Evolutionary conservation across 2,113 vertebrate species (phyloP), one percentile per base, ranked within the genome.

Genomic region (Pteropus alecto): DNA sequence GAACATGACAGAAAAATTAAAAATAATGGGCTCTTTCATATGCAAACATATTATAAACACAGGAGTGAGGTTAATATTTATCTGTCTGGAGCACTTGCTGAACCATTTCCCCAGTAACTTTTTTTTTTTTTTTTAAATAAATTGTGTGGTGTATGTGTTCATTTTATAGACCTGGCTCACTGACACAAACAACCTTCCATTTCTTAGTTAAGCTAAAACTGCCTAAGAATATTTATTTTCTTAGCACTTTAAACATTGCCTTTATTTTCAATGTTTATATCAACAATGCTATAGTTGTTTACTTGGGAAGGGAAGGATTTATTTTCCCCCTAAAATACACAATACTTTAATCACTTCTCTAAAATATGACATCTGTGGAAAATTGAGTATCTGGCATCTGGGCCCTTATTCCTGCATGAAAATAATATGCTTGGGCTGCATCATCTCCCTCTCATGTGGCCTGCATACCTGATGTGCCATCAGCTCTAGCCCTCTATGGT

Each of bases 171-270:
- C 35, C 26, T 48, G 30, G 46, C 61, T 92, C 24, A 58, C 51
- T 78, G 43, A 70, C 19, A n/a, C 33, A 71, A 76, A 84, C n/a
- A 68, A 78, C n/a, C 13, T 41, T 87, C 3, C 51, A 4, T 82
- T 93, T 18, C n/a, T 93, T 94, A 61, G 51, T 48, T 58, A 83
- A 93, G 63, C 58, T 74, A 90, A 93, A 78, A 70, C 7, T 70
- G 22, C 21, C 13, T 24, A 21, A 71, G n/a, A 81, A 35, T 71
- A 65, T 79, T 24, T 95, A 26, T 87, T 86, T 70, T 71, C 5
- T 79, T 81, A 71, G 46, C 82, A 82, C 4, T 73, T 81, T 84
- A 77, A 87, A 18, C n/a, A 79, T 26, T 19, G 7, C 38, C 41
- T 93, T 60, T 70, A 22, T 91, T 91, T 90, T 13, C 2, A 70